phyloP scores from a whole-genome alignment of 2,113 vertebrate genomes.

The Gallinago paraguaiae region DNA sequence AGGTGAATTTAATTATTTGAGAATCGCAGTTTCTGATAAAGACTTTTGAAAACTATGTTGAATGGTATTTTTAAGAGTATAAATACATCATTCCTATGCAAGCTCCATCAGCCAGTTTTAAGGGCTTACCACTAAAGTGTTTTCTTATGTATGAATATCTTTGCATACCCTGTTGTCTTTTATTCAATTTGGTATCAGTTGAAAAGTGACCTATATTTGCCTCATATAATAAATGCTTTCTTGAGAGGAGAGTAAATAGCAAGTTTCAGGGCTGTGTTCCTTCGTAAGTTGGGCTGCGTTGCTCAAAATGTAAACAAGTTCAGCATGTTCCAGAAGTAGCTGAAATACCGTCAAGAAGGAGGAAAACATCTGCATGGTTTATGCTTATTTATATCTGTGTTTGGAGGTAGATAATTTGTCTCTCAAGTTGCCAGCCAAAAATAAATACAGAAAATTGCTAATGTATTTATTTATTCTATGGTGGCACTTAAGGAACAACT shows the following conservation, averaged over 20 bases:
- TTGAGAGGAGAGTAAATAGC: neutral
- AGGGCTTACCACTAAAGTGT: neutral
- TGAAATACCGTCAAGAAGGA: neutral
- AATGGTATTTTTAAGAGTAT: neutral
- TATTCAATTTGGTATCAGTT: neutral
- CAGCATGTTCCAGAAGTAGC: neutral
- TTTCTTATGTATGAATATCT: neutral
- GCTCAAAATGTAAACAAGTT: conserved; percentile 15
- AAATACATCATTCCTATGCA: neutral
- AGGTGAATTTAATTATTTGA: neutral
- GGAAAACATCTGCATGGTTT: neutral
- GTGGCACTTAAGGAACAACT: neutral
- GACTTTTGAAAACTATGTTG: neutral
- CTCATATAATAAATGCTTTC: neutral
- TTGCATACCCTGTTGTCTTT: neutral
- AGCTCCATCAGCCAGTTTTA: neutral
- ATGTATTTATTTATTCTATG: conserved; percentile 16
- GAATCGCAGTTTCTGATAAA: neutral
- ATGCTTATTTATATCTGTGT: conserved; percentile 36
- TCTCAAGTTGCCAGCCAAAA: conserved; percentile 24
- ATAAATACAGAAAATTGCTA: conserved; percentile 20
- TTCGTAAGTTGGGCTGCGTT: neutral
- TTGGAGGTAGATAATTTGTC: conserved; percentile 27
- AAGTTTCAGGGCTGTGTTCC: neutral
- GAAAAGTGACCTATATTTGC: neutral